phyloP scores from a whole-genome alignment of 2,888 invertebrate genomes.

The Meta bourneti region DNA sequence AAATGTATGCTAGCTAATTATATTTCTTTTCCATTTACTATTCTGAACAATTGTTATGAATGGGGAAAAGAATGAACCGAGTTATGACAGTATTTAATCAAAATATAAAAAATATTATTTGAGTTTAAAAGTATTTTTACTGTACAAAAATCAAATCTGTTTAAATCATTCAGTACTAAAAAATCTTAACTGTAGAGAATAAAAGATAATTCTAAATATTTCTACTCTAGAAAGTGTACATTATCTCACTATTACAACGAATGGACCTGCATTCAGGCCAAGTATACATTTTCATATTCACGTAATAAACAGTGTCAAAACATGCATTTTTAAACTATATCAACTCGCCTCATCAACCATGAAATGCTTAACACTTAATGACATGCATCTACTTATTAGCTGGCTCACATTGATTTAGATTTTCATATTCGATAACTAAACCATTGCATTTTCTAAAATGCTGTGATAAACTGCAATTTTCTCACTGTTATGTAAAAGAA shows the following conservation, averaged over 20 bases:
- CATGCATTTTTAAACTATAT: conserved; percentile 41
- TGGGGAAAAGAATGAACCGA: too few species aligned
- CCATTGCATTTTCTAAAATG: conserved; percentile 55
- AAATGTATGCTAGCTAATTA: too few species aligned
- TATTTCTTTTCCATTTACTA: too few species aligned
- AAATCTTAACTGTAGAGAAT: too few species aligned
- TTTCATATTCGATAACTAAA: conserved; percentile 54
- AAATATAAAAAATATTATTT: too few species aligned
- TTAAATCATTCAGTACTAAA: not conserved
- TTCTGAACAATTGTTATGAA: too few species aligned
- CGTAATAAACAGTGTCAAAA: conserved; percentile 39
- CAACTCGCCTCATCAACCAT: conserved; percentile 38
- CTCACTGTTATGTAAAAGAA: conserved; percentile 15
- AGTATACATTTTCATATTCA: conserved; percentile 47
- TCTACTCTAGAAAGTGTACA: conserved; percentile 4
- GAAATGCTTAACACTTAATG: conserved; percentile 30
- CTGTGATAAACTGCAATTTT: conserved; percentile 60
- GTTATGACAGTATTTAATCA: too few species aligned
- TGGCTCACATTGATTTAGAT: conserved; percentile 29
- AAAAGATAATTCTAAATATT: not conserved
- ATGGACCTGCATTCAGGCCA: conserved; percentile 45
- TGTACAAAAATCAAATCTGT: not conserved
- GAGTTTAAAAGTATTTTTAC: not conserved
- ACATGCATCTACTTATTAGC: conserved; percentile 23
- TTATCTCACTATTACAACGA: conserved; percentile 56